Conservation (phyloP, 2,797 vertebrate genomes). For the Mormyrops boulengeri region DNA sequence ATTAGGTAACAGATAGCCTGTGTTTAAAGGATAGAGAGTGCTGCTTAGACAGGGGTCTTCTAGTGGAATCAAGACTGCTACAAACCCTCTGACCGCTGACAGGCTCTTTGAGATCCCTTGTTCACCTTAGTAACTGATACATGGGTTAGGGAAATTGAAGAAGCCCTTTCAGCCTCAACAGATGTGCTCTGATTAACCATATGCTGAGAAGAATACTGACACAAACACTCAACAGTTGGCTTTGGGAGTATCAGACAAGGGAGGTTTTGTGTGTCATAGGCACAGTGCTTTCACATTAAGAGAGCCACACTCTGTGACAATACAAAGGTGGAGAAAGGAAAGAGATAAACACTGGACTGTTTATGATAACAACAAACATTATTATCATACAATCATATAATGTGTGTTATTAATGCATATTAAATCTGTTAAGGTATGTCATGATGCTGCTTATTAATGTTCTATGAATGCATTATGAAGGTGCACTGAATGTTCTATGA, state of each 20-base stretch:
- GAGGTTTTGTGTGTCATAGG: background rate
- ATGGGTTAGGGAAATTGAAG: background rate
- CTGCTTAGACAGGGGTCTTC: background rate
- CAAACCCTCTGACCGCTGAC: background rate
- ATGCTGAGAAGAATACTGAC: background rate
- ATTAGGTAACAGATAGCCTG: constrained; percentile 11
- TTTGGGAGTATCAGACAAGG: background rate
- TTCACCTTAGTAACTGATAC: background rate
- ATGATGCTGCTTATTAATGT: background rate
- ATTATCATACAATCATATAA: background rate
- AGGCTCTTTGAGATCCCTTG: background rate
- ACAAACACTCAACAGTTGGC: constrained; percentile 3
- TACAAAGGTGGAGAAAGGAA: background rate
- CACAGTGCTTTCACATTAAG: background rate
- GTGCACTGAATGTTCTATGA: background rate
- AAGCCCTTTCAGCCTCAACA: background rate
- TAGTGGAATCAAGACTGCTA: background rate
- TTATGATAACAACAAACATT: background rate
- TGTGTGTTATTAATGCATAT: background rate
- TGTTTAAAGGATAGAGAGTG: constrained; percentile 1
- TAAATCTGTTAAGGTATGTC: background rate
- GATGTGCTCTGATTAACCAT: constrained; percentile 4
- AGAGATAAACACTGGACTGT: background rate
- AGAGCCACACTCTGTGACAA: background rate
- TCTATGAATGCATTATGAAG: background rate